These are phyloP conservation scores for Pseudorhiza aurosa DNA, from an alignment of 30 jellyfish, hydroid and myxozoan species.

Conservation along the genomic window DNA sequence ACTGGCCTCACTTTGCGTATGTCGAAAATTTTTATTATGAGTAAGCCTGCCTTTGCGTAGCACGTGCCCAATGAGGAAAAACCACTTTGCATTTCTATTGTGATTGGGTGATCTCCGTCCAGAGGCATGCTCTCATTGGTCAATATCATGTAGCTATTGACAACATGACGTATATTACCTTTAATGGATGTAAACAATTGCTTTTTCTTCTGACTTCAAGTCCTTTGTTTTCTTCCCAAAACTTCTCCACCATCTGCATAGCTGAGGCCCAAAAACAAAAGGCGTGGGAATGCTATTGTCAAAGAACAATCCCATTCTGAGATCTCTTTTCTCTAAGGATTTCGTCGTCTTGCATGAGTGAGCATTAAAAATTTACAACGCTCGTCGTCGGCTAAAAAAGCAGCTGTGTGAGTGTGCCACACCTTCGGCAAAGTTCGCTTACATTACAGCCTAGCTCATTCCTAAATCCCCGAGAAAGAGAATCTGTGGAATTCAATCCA, in stretches of 20 bases:
- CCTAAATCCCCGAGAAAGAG: constrained; percentile 35
- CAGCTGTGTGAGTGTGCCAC: constrained; percentile 61
- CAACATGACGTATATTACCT: constrained; percentile 78
- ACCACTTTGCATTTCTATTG: constrained; percentile 53
- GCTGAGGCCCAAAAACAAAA: constrained; percentile 38
- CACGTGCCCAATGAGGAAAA: constrained; percentile 76
- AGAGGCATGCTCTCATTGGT: constrained; percentile 54
- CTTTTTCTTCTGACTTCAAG: constrained; percentile 3
- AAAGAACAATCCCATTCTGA: constrained; percentile 52
- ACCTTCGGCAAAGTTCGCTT: not conserved
- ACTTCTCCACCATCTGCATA: constrained; percentile 55
- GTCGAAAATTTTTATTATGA: constrained; percentile 76
- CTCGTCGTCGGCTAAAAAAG: constrained; percentile 4
- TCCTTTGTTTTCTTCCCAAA: constrained; percentile 45
- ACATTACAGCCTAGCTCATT: constrained; percentile 17
- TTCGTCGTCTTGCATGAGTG: constrained; percentile 64
- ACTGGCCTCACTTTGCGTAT: constrained; percentile 86
- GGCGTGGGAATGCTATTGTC: constrained; percentile 84
- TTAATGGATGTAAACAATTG: constrained; percentile 62
- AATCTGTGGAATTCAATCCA: constrained; percentile 10
- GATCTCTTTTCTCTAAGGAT: constrained; percentile 45
- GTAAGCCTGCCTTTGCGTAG: constrained; percentile 71
- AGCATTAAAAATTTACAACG: constrained; percentile 59
- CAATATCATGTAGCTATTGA: constrained; percentile 53
- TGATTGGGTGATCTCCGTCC: constrained; percentile 65